These are phyloP conservation scores for Fratercula arctica DNA, from an alignment of 2,797 vertebrate species.

Conservation along the genomic window DNA sequence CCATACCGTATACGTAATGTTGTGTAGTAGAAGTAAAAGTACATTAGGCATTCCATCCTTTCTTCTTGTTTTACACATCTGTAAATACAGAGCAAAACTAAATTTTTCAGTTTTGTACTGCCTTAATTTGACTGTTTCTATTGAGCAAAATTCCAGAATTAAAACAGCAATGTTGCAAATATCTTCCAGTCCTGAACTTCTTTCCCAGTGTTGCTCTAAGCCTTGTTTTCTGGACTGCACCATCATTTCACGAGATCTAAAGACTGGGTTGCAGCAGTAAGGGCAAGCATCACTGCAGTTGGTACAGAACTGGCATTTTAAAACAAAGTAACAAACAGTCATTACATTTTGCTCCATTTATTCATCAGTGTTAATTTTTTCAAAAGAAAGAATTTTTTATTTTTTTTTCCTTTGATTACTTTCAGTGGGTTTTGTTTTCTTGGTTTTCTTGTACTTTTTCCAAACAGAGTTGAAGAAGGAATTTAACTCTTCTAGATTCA, in stretches of 20 bases:
- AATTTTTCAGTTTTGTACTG: background rate
- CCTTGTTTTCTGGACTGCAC: background rate
- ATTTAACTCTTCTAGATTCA: background rate
- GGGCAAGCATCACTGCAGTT: background rate
- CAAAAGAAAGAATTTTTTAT: background rate
- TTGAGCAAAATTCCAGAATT: background rate
- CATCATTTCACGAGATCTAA: background rate
- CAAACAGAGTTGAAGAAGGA: background rate
- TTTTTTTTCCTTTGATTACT: background rate
- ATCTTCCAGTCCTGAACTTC: background rate
- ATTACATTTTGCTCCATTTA: background rate
- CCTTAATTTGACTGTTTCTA: background rate
- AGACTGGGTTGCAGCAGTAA: background rate
- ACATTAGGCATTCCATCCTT: background rate
- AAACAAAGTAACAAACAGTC: background rate
- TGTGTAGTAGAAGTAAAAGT: background rate
- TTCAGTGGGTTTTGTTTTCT: background rate
- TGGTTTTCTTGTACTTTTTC: background rate
- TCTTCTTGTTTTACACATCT: background rate
- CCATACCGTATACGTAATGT: rapidly evolving
- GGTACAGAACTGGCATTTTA: background rate
- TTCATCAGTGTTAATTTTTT: background rate
- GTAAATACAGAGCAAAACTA: background rate
- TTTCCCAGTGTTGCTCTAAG: background rate
- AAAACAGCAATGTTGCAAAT: background rate